A percentile compares a stretch with the other conserved stretches of the same genome.
These are phyloP conservation scores for Alouatta palliata DNA, from an alignment of 2,113 vertebrate genomes.

Conservation along the genomic window DNA sequence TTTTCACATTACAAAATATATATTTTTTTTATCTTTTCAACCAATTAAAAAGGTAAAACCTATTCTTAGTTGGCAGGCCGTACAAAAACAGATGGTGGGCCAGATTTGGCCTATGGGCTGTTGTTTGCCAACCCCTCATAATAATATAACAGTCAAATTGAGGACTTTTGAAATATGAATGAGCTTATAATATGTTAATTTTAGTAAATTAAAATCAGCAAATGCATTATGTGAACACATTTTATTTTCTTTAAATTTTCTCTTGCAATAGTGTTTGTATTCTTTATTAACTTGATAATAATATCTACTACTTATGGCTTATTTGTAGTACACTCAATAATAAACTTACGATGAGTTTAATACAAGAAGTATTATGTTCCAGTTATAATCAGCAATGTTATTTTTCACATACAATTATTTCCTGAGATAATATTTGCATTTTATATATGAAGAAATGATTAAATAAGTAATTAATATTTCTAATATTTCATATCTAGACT, in stretches of 20 bases:
- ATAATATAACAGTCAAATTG: not conserved
- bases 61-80: not conserved
- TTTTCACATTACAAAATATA: not conserved
- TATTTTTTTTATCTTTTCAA: slow-evolving; percentile 23
- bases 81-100: not conserved
- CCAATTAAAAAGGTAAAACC: slow-evolving; percentile 36
- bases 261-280: not conserved
- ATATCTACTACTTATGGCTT: not conserved
- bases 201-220: not conserved
- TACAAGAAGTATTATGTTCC: not conserved
- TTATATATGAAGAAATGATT: not conserved
- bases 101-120: not conserved
- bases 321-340: not conserved
- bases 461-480: not conserved
- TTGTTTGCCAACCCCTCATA: not conserved
- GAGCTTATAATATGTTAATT: not conserved
- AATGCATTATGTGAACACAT: slow-evolving; percentile 1
- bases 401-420: not conserved
- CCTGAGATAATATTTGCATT: not conserved
- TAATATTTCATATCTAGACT: not conserved
- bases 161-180: slow-evolving; percentile 32
- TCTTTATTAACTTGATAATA: slow-evolving; percentile 27
- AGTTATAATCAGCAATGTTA: not conserved
- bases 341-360: not conserved
- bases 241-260: not conserved